Evolutionary conservation across 2,113 vertebrate genomes (phyloP).

Genomic region (Vidua macroura): DNA sequence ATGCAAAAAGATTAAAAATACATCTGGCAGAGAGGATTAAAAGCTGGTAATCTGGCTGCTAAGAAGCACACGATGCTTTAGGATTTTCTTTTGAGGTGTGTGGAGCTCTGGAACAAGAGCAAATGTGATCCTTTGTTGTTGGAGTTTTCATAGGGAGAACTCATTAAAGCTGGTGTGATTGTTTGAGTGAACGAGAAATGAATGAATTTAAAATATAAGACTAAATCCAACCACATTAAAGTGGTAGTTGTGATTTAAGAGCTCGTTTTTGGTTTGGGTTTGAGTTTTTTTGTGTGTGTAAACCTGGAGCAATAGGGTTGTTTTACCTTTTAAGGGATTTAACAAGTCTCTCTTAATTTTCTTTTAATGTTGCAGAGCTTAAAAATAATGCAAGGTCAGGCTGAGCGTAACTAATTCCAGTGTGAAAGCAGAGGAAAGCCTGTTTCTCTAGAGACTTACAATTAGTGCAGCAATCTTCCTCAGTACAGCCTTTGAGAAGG

Average conservation of each 20-base stretch:
- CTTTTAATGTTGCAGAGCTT: not conserved
- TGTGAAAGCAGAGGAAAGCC: not conserved
- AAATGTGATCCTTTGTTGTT: slow-evolving; percentile 25
- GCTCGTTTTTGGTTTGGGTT: not conserved
- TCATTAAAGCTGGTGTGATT: slow-evolving; percentile 26
- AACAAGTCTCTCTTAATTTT: slow-evolving; percentile 6
- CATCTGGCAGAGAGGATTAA: slow-evolving; percentile 20
- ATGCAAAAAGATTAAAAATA: not conserved
- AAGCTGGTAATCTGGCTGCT: not conserved
- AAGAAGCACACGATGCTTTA: not conserved
- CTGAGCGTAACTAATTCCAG: slow-evolving; percentile 7
- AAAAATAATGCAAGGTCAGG: slow-evolving; percentile 10
- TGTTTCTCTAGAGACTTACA: not conserved
- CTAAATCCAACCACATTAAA: slow-evolving; percentile 26
- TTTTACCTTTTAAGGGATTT: slow-evolving; percentile 3
- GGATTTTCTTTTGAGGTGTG: slow-evolving; percentile 9
- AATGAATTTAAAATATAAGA: slow-evolving; percentile 42
- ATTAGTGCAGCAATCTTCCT: not conserved
- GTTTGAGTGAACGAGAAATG: slow-evolving; percentile 26
- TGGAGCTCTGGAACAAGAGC: not conserved
- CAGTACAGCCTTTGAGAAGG: not conserved
- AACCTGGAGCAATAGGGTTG: not conserved
- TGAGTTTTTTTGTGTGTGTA: not conserved
- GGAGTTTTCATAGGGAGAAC: slow-evolving; percentile 20
- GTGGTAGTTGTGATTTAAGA: slow-evolving; percentile 24